These are phyloP conservation scores for Antennarius maculatus DNA, from an alignment of 2,797 vertebrate genomes.

Conservation along the genomic window DNA sequence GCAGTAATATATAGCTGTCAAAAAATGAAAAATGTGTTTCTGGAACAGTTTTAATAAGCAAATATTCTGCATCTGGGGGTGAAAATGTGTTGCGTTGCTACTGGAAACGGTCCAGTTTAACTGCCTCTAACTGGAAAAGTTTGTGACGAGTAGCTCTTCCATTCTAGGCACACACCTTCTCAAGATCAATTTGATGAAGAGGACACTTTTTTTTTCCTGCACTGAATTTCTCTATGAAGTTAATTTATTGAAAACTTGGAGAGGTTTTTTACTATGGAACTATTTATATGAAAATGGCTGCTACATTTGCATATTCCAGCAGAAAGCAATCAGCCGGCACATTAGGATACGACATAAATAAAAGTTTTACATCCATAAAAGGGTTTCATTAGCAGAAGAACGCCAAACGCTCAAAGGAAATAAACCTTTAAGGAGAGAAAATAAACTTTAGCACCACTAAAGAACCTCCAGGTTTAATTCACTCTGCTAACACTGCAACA, in stretches of 20 bases:
- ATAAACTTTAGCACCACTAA: neutral
- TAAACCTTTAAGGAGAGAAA: constrained; percentile 4
- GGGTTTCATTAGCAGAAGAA: constrained; percentile 9
- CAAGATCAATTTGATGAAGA: constrained; percentile 10
- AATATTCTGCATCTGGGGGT: constrained; percentile 58
- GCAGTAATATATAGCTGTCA: constrained; percentile 18
- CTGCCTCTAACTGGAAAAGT: constrained; percentile 8
- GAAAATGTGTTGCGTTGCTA: constrained; percentile 35
- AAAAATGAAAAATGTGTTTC: constrained; percentile 35
- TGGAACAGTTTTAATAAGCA: constrained; percentile 46
- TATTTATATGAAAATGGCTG: neutral
- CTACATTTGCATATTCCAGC: constrained; percentile 13
- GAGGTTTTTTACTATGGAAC: constrained; percentile 11
- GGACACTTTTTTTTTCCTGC: neutral
- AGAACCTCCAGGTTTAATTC: neutral
- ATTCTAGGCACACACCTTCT: constrained; percentile 22
- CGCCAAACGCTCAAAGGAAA: neutral
- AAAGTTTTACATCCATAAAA: neutral
- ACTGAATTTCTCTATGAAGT: constrained; percentile 16
- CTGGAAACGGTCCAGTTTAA: constrained; percentile 56
- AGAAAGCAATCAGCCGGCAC: neutral
- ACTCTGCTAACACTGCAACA: too few relatives aligned
- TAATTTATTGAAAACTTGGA: constrained; percentile 15
- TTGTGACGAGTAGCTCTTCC: constrained; percentile 9
- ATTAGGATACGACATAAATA: neutral